These are phyloP conservation scores for Diorhabda elongata DNA, from an alignment of 1,140 invertebrate species.

Conservation along the genomic window DNA sequence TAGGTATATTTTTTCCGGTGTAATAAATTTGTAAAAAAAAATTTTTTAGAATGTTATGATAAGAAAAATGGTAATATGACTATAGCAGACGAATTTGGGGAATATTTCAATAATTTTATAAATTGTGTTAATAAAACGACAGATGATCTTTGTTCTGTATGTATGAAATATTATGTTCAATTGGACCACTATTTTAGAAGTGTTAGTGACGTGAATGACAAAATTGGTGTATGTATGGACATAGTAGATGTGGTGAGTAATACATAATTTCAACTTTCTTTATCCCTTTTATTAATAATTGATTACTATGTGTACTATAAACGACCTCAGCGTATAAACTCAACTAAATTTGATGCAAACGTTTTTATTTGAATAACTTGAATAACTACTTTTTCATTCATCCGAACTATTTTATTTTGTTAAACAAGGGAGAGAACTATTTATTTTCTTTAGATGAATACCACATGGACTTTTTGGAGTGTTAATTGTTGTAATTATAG, in stretches of 20 bases:
- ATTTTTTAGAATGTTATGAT: constrained; percentile 45
- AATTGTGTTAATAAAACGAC: constrained; percentile 45
- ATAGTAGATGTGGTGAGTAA: constrained; percentile 55
- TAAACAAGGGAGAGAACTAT: too few species aligned
- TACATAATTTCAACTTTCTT: too few species aligned
- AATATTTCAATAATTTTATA: constrained; percentile 48
- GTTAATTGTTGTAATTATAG: constrained; percentile 53
- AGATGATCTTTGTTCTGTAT: constrained; percentile 49
- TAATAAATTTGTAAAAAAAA: constrained; percentile 48
- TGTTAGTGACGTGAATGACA: constrained; percentile 53
- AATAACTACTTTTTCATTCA: too few species aligned
- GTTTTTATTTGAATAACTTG: too few species aligned
- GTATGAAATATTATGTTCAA: constrained; percentile 51
- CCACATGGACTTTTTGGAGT: constrained; percentile 55
- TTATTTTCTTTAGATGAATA: constrained; percentile 53
- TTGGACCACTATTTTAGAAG: constrained; percentile 53
- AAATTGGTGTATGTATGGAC: constrained; percentile 56
- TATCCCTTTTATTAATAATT: too few species aligned
- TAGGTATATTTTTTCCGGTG: constrained; percentile 37
- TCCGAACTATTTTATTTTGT: too few species aligned
- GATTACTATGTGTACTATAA: too few species aligned
- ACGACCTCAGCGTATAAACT: too few species aligned
- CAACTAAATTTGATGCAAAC: too few species aligned
- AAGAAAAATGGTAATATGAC: constrained; percentile 46
- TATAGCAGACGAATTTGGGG: constrained; percentile 49